phyloP scores from a whole-genome alignment of 2,888 invertebrate genomes.

The Ophion slaviceki region DNA sequence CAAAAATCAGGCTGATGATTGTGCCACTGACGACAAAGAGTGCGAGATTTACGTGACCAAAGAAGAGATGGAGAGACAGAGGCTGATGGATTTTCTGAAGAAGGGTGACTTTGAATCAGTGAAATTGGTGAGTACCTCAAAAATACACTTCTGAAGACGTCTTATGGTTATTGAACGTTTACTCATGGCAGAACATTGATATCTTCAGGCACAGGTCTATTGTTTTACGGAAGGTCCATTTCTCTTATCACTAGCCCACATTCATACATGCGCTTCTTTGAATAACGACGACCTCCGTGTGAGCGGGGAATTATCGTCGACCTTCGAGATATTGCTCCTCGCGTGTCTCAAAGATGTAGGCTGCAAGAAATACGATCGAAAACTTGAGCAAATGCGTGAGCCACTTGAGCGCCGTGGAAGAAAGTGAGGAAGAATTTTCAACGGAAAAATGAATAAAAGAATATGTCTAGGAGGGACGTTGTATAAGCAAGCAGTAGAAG shows the following conservation, averaged over 20 bases:
- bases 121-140: conserved; percentile 75
- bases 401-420: conserved; percentile 7
- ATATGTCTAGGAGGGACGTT: conserved; percentile 15
- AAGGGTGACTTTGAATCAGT: conserved; percentile 75
- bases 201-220: conserved; percentile 4
- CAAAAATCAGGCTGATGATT: conserved; percentile 67
- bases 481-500: conserved; percentile 36
- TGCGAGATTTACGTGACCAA: conserved; percentile 76
- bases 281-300: conserved; percentile 25
- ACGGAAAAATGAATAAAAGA: conserved; percentile 25
- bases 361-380: conserved; percentile 23
- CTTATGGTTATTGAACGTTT: not conserved
- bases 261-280: conserved; percentile 22
- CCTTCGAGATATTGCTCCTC: conserved; percentile 23
- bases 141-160: not conserved
- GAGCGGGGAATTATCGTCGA: conserved; percentile 7
- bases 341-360: conserved; percentile 7
- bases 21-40: conserved; percentile 67
- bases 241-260: not conserved
- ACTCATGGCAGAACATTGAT: not conserved
- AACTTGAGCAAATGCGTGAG: conserved; percentile 29
- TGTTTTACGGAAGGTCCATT: not conserved
- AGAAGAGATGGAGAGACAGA: conserved; percentile 78
- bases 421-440: conserved; percentile 13
- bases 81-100: conserved; percentile 76